Evolutionary conservation across 2,113 vertebrate species (phyloP).

Genomic region (Zosterops lateralis): DNA sequence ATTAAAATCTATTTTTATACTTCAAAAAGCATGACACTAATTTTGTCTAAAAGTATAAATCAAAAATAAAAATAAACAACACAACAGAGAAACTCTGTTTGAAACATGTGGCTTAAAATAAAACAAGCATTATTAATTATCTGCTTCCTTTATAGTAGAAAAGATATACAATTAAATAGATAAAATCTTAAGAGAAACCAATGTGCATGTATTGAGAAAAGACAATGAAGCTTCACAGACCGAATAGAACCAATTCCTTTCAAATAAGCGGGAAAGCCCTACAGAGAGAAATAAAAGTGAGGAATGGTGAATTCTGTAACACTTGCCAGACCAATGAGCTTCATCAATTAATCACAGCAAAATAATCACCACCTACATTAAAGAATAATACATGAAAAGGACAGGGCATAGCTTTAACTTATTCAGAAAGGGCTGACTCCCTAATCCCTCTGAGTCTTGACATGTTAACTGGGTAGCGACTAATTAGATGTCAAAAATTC

Average conservation of each 20-base stretch:
- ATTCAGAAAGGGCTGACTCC: conserved; percentile 91
- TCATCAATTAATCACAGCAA: conserved; percentile 98
- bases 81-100: background rate
- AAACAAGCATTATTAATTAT: conserved; percentile 41
- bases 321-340: conserved; percentile 83
- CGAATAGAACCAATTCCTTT: conserved; percentile 50
- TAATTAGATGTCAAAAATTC: conserved; percentile 99
- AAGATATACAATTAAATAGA: conserved; percentile 1
- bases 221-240: conserved; percentile 28
- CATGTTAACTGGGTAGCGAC: conserved; percentile 97
- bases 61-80: background rate
- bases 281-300: conserved; percentile 72
- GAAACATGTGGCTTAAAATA: background rate
- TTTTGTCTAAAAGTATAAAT: background rate
- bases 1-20: background rate
- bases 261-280: conserved; percentile 53
- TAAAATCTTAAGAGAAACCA: background rate
- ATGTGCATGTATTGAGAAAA: background rate
- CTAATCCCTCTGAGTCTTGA: conserved; percentile 90
- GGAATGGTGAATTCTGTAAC: conserved; percentile 74
- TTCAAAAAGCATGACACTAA: background rate
- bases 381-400: conserved; percentile 93
- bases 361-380: conserved; percentile 97
- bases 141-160: background rate
- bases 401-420: conserved; percentile 85